Evolutionary conservation across 2,113 vertebrate species (phyloP).

Genomic region (Uropsilus gracilis): DNA sequence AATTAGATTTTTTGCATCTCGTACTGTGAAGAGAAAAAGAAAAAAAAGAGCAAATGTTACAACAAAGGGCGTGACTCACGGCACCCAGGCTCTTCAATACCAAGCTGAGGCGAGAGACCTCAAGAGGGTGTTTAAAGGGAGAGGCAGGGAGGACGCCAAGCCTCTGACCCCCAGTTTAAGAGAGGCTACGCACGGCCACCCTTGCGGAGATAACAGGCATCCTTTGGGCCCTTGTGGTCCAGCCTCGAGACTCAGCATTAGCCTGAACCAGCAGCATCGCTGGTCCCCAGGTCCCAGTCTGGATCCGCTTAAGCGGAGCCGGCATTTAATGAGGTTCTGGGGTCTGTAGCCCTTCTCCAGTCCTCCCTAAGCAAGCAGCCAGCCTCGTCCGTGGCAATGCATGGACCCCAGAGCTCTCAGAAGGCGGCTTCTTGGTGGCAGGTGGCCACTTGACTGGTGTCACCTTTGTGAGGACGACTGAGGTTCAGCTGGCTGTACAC

Average conservation of each 20-base stretch:
- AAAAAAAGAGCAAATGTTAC: background rate
- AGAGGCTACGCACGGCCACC: background rate
- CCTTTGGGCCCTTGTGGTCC: rapidly evolving
- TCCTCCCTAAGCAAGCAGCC: background rate
- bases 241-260: background rate
- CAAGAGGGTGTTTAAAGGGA: background rate
- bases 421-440: too few species aligned
- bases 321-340: background rate
- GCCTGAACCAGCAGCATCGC: too few species aligned
- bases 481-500: background rate
- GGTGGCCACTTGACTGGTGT: background rate
- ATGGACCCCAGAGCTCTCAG: too few species aligned
- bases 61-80: background rate
- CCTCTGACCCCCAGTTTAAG: background rate
- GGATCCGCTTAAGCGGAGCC: background rate
- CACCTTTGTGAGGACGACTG: background rate
- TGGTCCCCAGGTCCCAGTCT: too few species aligned
- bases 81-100: background rate
- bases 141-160: background rate
- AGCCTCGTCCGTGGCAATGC: rapidly evolving
- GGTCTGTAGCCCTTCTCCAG: background rate
- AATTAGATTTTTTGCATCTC: constrained; percentile 97
- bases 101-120: rapidly evolving
- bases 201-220: rapidly evolving
- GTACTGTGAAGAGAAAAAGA: constrained; percentile 86